Evolutionary conservation across 2,888 invertebrate genomes (phyloP).

Genomic region (Brachyopa scutellaris): DNA sequence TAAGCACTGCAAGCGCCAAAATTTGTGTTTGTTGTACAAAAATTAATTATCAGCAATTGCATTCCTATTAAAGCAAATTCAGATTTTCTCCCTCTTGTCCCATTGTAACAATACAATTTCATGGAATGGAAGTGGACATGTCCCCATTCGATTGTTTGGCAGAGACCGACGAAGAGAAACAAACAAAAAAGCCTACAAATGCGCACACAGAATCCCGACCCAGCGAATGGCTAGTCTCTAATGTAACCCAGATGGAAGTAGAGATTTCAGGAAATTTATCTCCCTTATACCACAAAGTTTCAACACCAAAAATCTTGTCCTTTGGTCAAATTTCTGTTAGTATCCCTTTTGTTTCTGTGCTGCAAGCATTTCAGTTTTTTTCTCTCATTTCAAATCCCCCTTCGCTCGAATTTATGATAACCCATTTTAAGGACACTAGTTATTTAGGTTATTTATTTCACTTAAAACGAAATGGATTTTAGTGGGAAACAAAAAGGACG

Average conservation of each 20-base stretch:
- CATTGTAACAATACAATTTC: conserved; percentile 51
- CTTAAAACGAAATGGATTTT: conserved; percentile 71
- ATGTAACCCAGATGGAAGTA: conserved; percentile 68
- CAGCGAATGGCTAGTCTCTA: conserved; percentile 34
- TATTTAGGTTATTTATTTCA: conserved; percentile 72
- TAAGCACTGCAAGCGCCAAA: conserved; percentile 1
- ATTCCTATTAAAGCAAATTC: conserved; percentile 66
- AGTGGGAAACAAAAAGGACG: conserved; percentile 68
- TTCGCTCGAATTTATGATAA: conserved; percentile 65
- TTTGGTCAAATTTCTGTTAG: conserved; percentile 66
- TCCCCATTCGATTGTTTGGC: conserved; percentile 66
- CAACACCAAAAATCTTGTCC: conserved; percentile 72
- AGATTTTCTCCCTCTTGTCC: conserved; percentile 16
- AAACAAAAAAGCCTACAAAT: conserved; percentile 35
- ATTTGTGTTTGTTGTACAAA: conserved; percentile 35
- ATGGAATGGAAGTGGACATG: conserved; percentile 60
- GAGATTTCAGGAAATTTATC: conserved; percentile 69
- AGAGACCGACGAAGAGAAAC: conserved; percentile 32
- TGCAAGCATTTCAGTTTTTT: conserved; percentile 15
- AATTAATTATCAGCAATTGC: conserved; percentile 69
- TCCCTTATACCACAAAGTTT: conserved; percentile 65
- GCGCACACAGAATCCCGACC: not conserved
- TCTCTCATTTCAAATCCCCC: not conserved
- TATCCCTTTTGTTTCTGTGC: conserved; percentile 65
- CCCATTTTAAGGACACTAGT: conserved; percentile 72